Percentiles rank a stretch among this genome's conserved stretches.
Conservation (phyloP, 1,140 invertebrate species). For the Harlomillsia oculata region DNA sequence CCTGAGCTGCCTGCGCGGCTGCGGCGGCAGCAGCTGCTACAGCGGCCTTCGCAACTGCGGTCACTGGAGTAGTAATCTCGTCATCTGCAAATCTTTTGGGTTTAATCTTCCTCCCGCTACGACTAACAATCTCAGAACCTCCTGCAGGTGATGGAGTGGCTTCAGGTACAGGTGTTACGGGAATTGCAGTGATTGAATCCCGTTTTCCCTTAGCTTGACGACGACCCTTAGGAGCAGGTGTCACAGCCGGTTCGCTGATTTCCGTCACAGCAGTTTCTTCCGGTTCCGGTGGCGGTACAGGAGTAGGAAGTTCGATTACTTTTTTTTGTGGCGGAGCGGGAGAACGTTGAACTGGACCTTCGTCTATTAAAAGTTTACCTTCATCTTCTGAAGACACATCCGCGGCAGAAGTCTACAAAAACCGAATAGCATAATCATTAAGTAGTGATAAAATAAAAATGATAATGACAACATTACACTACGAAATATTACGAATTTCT, state of each 20-base stretch:
- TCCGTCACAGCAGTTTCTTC: slow-evolving; percentile 4
- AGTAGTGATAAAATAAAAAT: not conserved
- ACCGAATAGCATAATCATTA: not conserved
- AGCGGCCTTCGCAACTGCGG: slow-evolving; percentile 11
- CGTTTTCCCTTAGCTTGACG: slow-evolving; percentile 10
- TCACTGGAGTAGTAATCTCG: slow-evolving; percentile 32
- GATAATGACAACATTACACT: not conserved
- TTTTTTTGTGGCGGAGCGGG: slow-evolving; percentile 5
- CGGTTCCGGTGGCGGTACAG: not conserved
- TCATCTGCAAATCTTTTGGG: slow-evolving; percentile 50
- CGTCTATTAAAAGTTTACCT: slow-evolving; percentile 51
- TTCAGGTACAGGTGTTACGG: slow-evolving; percentile 1
- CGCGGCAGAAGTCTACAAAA: slow-evolving; percentile 3
- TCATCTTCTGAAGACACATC: slow-evolving; percentile 37
- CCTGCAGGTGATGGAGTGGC: not conserved
- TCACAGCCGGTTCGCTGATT: not conserved
- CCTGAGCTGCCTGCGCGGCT: slow-evolving; percentile 7
- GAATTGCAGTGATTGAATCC: slow-evolving; percentile 7
- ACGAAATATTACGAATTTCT: not conserved
- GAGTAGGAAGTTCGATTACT: too few species aligned
- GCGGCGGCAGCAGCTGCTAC: slow-evolving; percentile 1
- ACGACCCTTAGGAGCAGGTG: not conserved
- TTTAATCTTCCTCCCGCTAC: slow-evolving; percentile 64
- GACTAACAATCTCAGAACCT: slow-evolving; percentile 49
- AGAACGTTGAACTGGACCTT: slow-evolving; percentile 41